phyloP scores from a whole-genome alignment of 2,888 invertebrate genomes.

The Conomelus anceps region DNA sequence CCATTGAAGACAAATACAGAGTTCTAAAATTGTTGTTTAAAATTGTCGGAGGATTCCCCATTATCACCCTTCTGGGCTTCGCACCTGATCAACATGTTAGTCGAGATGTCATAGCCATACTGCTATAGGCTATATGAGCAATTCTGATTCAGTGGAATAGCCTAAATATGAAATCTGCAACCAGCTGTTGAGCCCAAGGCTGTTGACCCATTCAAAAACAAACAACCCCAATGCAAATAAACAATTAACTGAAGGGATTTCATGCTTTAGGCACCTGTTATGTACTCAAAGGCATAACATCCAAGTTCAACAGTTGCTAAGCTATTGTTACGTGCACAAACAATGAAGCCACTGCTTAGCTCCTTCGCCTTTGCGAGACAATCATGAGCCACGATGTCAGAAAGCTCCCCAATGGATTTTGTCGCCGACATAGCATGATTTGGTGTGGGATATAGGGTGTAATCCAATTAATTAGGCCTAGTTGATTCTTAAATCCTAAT shows the following conservation, averaged over 20 bases:
- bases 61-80: no score
- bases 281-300: neutral
- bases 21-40: no score
- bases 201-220: neutral
- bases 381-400: neutral
- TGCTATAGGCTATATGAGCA: no score
- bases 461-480: neutral
- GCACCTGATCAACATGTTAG: no score
- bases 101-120: no score
- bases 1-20: no score
- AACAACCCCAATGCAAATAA: neutral
- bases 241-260: neutral
- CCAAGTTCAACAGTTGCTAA: neutral
- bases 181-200: neutral
- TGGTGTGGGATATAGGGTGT: neutral
- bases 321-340: neutral
- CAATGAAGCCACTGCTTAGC: neutral
- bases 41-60: no score
- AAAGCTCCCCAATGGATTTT: neutral
- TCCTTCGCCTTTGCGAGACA: no score
- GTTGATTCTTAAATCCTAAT: neutral
- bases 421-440: neutral
- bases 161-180: neutral
- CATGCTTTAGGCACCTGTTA: neutral
- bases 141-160: neutral